A percentile compares a stretch with the other conserved stretches of the same genome.
Evolutionary conservation across 2,113 vertebrate genomes (phyloP).

Genomic region (Sinocyclocheilus grahami): DNA sequence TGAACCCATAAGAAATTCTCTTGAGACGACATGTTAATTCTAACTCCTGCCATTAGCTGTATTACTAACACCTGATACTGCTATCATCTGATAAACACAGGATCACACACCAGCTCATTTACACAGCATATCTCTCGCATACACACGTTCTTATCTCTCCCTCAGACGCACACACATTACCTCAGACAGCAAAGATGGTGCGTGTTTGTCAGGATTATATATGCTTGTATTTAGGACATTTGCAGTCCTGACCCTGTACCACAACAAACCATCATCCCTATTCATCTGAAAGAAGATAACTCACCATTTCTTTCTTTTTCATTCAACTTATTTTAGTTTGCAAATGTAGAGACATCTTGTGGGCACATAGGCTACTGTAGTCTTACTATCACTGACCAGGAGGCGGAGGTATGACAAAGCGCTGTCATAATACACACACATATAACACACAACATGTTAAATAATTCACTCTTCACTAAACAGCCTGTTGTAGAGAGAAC

Average conservation of each 20-base stretch:
- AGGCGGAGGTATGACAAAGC: neutral
- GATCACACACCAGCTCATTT: neutral
- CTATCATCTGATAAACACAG: slow-evolving; percentile 57
- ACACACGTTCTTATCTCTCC: neutral
- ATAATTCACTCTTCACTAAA: slow-evolving; percentile 58
- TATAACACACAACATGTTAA: slow-evolving; percentile 8
- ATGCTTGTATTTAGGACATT: neutral
- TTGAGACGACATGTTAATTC: slow-evolving; percentile 60
- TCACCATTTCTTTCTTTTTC: neutral
- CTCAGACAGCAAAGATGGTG: neutral
- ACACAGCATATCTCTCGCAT: neutral
- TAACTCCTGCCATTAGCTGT: slow-evolving; percentile 73
- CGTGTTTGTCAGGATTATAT: neutral
- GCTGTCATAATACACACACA: neutral
- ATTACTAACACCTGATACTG: slow-evolving; percentile 71
- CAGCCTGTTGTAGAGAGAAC: slow-evolving; percentile 53
- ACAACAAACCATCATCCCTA: neutral
- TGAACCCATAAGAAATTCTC: slow-evolving; percentile 55
- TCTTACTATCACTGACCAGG: neutral
- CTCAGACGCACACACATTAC: neutral
- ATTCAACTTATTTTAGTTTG: neutral
- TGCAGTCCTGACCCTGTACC: neutral
- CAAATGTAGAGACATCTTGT: neutral
- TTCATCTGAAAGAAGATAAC: neutral
- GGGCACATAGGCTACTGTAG: neutral